These are phyloP conservation scores for Stichopus horrens DNA, from an alignment of 53 echinoderm and acorn worm genomes.

Conservation along the genomic window DNA sequence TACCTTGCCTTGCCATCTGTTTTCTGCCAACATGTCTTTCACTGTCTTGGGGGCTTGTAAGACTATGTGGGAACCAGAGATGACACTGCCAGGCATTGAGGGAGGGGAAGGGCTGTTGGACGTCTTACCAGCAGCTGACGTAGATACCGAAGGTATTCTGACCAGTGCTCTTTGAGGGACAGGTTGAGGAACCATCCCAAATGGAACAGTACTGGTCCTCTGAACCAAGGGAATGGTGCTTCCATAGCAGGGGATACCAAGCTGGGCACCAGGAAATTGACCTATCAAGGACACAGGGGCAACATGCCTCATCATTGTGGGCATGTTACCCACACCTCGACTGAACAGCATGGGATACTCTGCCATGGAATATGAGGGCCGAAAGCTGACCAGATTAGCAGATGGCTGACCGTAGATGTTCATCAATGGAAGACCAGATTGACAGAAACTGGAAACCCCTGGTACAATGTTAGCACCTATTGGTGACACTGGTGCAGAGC, in stretches of 20 bases:
- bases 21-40: constrained; percentile 91
- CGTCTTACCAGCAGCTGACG: not conserved
- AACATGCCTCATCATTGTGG: constrained; percentile 13
- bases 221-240: constrained; percentile 16
- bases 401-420: constrained; percentile 37
- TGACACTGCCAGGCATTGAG: not conserved
- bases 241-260: constrained; percentile 34
- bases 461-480: constrained; percentile 19
- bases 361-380: not conserved
- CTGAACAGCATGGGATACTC: constrained; percentile 31
- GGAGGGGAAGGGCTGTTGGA: not conserved
- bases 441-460: constrained; percentile 28
- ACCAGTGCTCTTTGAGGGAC: not conserved
- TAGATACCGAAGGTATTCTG: not conserved
- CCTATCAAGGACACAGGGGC: constrained; percentile 26
- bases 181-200: not conserved
- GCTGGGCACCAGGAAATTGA: constrained; percentile 25
- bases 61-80: constrained; percentile 9
- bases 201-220: not conserved
- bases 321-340: not conserved
- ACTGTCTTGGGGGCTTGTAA: constrained; percentile 73
- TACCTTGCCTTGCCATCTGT: constrained; percentile 2
- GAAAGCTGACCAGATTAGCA: constrained; percentile 36
- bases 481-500: constrained; percentile 40
- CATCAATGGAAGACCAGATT: constrained; percentile 41